Evolutionary conservation across 2,797 vertebrate genomes (phyloP).

Genomic region (Chrysocyon brachyurus): DNA sequence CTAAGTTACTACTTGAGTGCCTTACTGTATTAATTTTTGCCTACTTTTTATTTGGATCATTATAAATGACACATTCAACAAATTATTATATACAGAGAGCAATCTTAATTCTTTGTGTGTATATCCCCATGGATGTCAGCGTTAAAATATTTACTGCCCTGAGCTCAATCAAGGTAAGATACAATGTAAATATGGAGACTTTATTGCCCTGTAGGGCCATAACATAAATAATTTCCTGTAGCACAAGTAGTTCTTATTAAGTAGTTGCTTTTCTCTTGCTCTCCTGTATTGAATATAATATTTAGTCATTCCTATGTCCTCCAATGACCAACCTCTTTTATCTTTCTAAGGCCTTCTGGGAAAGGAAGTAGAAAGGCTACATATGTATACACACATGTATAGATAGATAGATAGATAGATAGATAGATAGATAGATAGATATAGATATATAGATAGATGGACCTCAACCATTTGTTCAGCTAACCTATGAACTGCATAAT

Average conservation of each 20-base stretch:
- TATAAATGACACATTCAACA: background rate
- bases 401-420: no score
- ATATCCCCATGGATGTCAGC: background rate
- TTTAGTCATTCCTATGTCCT: conserved; percentile 70
- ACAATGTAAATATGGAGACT: background rate
- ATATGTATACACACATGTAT: background rate
- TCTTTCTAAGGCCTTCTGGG: conserved; percentile 71
- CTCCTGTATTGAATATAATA: conserved; percentile 77
- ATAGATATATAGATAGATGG: background rate
- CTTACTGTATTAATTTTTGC: background rate
- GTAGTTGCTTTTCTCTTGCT: conserved; percentile 65
- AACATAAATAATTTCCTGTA: background rate
- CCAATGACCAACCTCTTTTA: conserved; percentile 61
- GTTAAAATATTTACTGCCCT: background rate
- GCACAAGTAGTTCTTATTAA: background rate
- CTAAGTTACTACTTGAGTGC: background rate
- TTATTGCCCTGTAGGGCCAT: background rate
- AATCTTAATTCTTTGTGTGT: background rate
- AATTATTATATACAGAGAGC: background rate
- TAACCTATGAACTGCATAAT: conserved; percentile 74
- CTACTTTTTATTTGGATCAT: background rate
- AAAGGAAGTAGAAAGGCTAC: conserved; percentile 78
- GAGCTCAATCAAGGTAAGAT: background rate
- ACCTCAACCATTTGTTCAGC: conserved; percentile 81
- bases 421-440: no score